Percentiles rank a stretch among this genome's conserved stretches.
Evolutionary conservation across 2,888 invertebrate genomes (phyloP).

Genomic region (Meta bourneti): DNA sequence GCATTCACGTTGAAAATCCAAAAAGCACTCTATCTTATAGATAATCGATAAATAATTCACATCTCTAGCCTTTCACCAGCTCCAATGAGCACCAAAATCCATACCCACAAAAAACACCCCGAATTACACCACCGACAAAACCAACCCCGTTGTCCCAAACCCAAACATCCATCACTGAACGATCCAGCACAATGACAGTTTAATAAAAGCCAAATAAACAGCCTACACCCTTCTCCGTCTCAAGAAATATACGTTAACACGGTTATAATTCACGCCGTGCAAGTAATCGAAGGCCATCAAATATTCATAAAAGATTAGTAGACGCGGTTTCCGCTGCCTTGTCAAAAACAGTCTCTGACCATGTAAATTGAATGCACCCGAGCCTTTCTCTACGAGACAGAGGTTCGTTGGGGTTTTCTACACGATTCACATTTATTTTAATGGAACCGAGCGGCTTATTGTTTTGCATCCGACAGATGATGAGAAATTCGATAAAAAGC

Average conservation of each 20-base stretch:
- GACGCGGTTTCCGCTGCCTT: not conserved
- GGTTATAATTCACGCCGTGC: conserved; percentile 37
- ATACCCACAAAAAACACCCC: not conserved
- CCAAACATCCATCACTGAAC: conserved; percentile 1
- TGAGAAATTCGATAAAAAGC: conserved; percentile 58
- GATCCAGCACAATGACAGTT: conserved; percentile 21
- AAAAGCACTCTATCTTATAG: not conserved
- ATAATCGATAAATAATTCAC: not conserved
- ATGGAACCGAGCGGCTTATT: conserved; percentile 57
- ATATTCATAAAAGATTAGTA: conserved; percentile 58
- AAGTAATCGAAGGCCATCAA: conserved; percentile 61
- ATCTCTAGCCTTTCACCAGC: not conserved
- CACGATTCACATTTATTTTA: conserved; percentile 49
- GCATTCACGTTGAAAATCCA: not conserved
- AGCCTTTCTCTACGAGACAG: not conserved
- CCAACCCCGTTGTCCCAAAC: not conserved
- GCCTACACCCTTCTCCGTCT: not conserved
- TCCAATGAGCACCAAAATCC: not conserved
- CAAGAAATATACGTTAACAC: not conserved
- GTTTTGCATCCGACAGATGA: conserved; percentile 56
- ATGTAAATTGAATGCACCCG: conserved; percentile 65
- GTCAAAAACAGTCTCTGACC: conserved; percentile 50
- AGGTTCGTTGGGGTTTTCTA: not conserved
- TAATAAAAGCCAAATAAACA: conserved; percentile 45
- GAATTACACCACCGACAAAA: not conserved